phyloP scores from a whole-genome alignment of 35 echinoderm and acorn worm species.

The Strongylocentrotus purpuratus region DNA sequence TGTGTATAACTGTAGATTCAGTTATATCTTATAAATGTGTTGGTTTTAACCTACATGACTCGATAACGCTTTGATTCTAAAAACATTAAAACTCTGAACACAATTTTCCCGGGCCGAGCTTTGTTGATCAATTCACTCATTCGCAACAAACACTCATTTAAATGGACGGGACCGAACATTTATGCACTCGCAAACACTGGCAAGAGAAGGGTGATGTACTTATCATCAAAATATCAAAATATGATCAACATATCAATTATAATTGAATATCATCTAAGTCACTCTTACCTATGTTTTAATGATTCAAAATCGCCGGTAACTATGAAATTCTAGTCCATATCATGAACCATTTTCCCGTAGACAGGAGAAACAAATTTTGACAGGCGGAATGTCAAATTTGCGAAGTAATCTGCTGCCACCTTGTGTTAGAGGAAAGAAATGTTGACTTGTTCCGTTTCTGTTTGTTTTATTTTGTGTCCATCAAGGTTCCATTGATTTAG shows the following conservation, averaged over 20 bases:
- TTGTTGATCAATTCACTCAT: too few relatives aligned
- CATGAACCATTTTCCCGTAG: neutral
- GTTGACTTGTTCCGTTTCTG: too few relatives aligned
- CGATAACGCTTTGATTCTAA: too few relatives aligned
- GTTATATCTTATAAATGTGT: too few relatives aligned
- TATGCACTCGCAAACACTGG: neutral
- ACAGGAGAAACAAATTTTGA: neutral
- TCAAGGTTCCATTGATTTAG: too few relatives aligned
- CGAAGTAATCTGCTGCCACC: neutral
- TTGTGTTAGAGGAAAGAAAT: neutral
- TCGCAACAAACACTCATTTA: neutral
- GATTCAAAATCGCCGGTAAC: neutral
- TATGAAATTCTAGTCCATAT: neutral
- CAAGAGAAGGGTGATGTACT: too few relatives aligned
- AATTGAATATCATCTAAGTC: neutral
- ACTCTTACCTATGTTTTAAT: neutral
- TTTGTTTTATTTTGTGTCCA: too few relatives aligned
- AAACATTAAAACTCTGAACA: too few relatives aligned
- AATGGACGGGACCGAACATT: neutral
- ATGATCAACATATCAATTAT: neutral
- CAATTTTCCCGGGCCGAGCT: too few relatives aligned
- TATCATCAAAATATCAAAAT: too few relatives aligned
- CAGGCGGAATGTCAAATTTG: neutral
- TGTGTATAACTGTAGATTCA: too few relatives aligned
- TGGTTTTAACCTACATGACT: too few relatives aligned